Evolutionary conservation across 2,888 invertebrate species (phyloP), one percentile per base, ranked within the genome.

Genomic region (Caenorhabditis imperialis): DNA sequence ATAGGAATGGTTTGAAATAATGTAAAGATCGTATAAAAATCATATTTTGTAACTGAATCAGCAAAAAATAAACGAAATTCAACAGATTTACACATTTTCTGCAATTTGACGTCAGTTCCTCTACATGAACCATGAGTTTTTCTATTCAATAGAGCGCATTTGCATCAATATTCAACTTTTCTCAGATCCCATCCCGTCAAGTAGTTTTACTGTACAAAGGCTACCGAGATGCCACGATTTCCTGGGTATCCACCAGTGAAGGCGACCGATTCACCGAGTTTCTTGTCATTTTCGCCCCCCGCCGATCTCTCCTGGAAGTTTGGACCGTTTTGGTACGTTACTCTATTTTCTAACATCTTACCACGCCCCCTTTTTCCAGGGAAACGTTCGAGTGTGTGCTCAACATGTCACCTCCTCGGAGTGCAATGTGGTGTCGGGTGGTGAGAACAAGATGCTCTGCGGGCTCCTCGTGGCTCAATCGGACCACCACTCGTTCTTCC

Each of bases 171-270:
- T n/a, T n/a, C n/a, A n/a, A n/a, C n/a, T n/a, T 8, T 12, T 45
- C n/a, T 23, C 53, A 80, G 80, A 33, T 77, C 14, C 91, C 91
- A 50, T 92, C 92, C 79, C 94, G 95, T 1, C 91, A 93, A 57
- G 92, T 93, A 23, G 90, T 96, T 38, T 91, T 94, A 55, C 92
- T 96, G 87, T 95, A 96, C 92, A 97, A 97, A 90, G 97, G 98
- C 3, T 98, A 95, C 89, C 91, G 97, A 54, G 95, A 97, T 88
- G 96, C 97, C 0, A 94, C 58, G 7, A 53, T 78, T 6, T 72
- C 70, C 0, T 80, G 76, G 60, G 51, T 74, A 8, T 60, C 72
- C 12, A 62, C 53, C 40, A 72, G 25, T 23, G 88, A 67, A 81
- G 86, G 22, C 10, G 47, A 67, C 1, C 47, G 69, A 16, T 40